phyloP scores from a whole-genome alignment of 2,113 vertebrate species.

The Istiophorus platypterus region DNA sequence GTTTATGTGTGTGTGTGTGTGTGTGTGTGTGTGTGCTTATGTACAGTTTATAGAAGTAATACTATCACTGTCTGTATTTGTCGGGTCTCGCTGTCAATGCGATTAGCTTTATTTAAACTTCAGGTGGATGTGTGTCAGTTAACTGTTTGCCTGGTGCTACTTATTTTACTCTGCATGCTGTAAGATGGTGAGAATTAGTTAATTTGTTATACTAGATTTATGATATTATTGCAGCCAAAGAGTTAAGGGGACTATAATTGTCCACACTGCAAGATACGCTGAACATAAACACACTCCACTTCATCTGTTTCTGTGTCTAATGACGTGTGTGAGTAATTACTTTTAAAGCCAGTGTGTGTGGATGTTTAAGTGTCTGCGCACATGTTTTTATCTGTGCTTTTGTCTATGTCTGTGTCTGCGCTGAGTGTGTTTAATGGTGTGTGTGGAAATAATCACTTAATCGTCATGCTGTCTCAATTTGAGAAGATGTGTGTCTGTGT shows the following conservation, averaged over 20 bases:
- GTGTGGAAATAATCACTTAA: conserved; percentile 83
- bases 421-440: conserved; percentile 83
- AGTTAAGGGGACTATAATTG: conserved; percentile 40
- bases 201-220: conserved; percentile 39
- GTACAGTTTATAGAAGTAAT: too few relatives aligned
- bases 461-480: conserved; percentile 71
- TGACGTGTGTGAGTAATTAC: conserved; percentile 83
- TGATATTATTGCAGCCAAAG: conserved; percentile 45
- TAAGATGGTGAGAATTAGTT: conserved; percentile 15
- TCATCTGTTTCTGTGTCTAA: conserved; percentile 79
- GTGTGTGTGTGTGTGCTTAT: too few relatives aligned
- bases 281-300: conserved; percentile 78
- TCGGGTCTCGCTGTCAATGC: too few relatives aligned
- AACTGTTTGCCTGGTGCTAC: not conserved
- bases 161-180: conserved; percentile 3
- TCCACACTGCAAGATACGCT: conserved; percentile 64
- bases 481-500: conserved; percentile 35
- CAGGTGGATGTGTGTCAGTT: not conserved
- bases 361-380: conserved; percentile 78
- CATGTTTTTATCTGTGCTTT: conserved; percentile 77
- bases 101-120: not conserved
- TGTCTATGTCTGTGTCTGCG: conserved; percentile 71
- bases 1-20: too few relatives aligned
- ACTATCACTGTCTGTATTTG: too few relatives aligned
- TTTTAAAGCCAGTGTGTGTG: conserved; percentile 70